Evolutionary conservation across 2,113 vertebrate genomes (phyloP), one percentile per base, ranked within the genome.

Genomic region (Isichthys henryi): DNA sequence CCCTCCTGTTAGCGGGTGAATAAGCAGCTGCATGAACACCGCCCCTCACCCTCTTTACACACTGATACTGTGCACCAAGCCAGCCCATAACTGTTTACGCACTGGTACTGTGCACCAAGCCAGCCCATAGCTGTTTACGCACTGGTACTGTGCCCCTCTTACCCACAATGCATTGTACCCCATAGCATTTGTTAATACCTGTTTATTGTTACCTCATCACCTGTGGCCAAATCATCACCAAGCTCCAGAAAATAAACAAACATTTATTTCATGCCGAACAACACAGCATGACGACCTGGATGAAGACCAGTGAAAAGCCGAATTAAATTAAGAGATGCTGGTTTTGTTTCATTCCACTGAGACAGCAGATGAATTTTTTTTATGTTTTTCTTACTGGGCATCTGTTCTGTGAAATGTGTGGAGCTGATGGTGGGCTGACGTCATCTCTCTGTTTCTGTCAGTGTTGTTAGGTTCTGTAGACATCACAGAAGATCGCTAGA

Each of bases 331-430:
- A 80, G 74, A 80, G 35, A 43, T 43, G 62, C 62, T 43, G 74
- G 74, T 80, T n/a, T 39, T 43, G 62, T 70, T 80, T 19, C 35
- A 80, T 80, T 80, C 74, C 31, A 80, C 2, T 35, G 31, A 80
- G 35, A 80, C 74, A 80, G 74, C 74, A 80, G 74, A 80, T 80
- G 74, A 80, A 80, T 80, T 80, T 19, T 80, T 19, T 80, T 35
- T 35, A 77, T 80, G 35, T 80, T 80, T 70, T 70, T 70, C 62
- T 70, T 43, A 19, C 31, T 80, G 74, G 35, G 35, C 74, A 43
- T 80, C 74, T 80, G 74, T 80, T 80, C 35, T 80, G 35, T 43
- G 62, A 43, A 80, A 80, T 80, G 74, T 80, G 74, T 80, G 74
- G 35, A 19, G 0, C 74, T 43, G 15, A 80, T 70, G 74, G 74